Evolutionary conservation across 2,888 invertebrate genomes (phyloP).

Genomic region (Bellardia bayeri): DNA sequence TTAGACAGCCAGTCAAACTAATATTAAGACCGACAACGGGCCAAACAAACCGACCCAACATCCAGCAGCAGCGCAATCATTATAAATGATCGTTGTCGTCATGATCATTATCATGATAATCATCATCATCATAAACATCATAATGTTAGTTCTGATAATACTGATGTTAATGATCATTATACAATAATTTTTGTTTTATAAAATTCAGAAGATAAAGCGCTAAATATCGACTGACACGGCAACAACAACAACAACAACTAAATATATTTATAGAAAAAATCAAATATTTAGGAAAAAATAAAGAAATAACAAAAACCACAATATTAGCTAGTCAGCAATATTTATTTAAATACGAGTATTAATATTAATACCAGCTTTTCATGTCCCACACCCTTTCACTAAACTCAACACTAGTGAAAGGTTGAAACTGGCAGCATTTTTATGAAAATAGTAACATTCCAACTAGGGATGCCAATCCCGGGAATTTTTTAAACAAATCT

Average conservation of each 20-base stretch:
- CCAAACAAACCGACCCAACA: constrained; percentile 20
- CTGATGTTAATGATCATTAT: constrained; percentile 50
- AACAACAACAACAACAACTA: constrained; percentile 12
- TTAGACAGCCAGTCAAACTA: constrained; percentile 4
- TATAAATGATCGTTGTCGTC: constrained; percentile 38
- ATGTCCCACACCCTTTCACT: background rate
- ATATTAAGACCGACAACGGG: background rate
- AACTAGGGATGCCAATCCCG: too few species aligned
- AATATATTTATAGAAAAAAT: constrained; percentile 51
- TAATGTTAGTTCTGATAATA: constrained; percentile 40
- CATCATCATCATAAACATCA: constrained; percentile 20
- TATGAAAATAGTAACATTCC: too few species aligned
- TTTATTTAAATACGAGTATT: constrained; percentile 3
- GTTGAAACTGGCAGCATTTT: too few species aligned
- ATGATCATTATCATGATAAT: constrained; percentile 33
- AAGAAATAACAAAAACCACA: constrained; percentile 7
- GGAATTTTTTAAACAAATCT: too few species aligned
- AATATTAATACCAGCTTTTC: background rate
- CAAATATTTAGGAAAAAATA: constrained; percentile 20
- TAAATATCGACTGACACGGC: constrained; percentile 37
- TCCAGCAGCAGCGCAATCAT: constrained; percentile 35
- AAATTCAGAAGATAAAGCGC: constrained; percentile 33
- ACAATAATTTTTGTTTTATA: constrained; percentile 21
- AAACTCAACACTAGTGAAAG: too few species aligned
- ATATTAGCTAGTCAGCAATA: background rate